A percentile compares a stretch with the other conserved stretches of the same genome.
These are phyloP conservation scores for Phoeniculus purpureus DNA, from an alignment of 2,797 vertebrate genomes.

Conservation along the genomic window DNA sequence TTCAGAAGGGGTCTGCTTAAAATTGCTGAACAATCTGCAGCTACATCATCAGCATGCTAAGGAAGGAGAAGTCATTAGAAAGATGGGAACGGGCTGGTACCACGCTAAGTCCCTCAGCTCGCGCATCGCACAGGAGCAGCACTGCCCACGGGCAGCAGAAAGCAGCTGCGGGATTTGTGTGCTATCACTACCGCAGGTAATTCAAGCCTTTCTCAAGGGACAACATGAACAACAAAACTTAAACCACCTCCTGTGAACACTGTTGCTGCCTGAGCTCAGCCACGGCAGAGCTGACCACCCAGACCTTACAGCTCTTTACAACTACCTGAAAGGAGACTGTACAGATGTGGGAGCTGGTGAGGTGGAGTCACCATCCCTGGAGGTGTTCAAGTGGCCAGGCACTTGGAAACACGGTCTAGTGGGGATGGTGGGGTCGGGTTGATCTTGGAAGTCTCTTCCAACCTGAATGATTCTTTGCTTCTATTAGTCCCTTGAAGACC, in stretches of 20 bases:
- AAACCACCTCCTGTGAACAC: neutral
- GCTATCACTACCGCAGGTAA: neutral
- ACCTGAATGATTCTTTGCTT: too few species aligned
- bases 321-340: too few species aligned
- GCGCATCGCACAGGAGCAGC: neutral
- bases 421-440: too few species aligned
- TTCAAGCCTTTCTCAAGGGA: neutral
- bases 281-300: fast-evolving
- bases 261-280: neutral
- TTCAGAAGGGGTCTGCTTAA: neutral
- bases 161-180: neutral
- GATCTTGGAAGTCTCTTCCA: too few species aligned
- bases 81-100: neutral
- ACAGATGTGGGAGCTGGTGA: too few species aligned
- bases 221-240: neutral
- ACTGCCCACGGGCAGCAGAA: neutral
- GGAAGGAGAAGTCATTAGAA: neutral
- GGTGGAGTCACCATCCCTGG: too few species aligned
- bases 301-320: too few species aligned
- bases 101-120: neutral
- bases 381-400: too few species aligned
- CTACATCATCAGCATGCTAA: neutral
- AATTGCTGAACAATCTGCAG: conserved; percentile 19
- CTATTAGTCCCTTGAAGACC: neutral
- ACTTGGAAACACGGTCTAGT: too few species aligned